Evolutionary conservation across 2,113 vertebrate species (phyloP).

Genomic region (Solenodon paradoxus): DNA sequence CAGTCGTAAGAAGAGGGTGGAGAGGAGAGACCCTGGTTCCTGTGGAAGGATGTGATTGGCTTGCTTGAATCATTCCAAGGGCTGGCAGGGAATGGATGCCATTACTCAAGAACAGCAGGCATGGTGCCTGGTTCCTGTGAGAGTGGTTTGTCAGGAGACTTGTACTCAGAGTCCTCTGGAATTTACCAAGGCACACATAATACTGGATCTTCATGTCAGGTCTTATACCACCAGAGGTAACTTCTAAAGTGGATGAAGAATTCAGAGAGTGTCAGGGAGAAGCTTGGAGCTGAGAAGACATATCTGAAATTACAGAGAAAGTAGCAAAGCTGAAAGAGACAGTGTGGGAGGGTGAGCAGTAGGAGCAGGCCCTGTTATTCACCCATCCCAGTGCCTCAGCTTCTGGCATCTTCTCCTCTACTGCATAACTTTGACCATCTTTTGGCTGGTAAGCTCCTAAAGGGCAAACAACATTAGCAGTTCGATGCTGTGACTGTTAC

Average conservation of each 20-base stretch:
- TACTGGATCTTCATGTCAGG: neutral
- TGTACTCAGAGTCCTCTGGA: neutral
- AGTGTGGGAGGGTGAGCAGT: neutral
- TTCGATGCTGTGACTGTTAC: neutral
- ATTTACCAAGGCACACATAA: neutral
- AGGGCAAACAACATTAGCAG: neutral
- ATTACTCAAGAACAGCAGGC: neutral
- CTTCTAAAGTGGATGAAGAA: neutral
- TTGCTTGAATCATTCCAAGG: neutral
- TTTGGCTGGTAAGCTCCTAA: neutral
- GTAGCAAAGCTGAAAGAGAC: neutral
- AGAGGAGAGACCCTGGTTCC: neutral
- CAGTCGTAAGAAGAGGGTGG: no score
- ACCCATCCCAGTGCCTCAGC: neutral
- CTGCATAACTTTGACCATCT: neutral
- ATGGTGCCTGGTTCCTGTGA: fast-evolving
- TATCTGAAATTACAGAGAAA: neutral
- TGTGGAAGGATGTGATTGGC: neutral
- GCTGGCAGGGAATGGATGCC: neutral
- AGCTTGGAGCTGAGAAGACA: neutral
- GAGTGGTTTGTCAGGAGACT: neutral
- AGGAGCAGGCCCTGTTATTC: neutral
- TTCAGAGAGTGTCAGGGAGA: neutral
- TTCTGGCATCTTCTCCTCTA: neutral
- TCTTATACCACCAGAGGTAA: neutral